phyloP scores from a whole-genome alignment of 2,888 invertebrate species.

The Phlogophora meticulosa region DNA sequence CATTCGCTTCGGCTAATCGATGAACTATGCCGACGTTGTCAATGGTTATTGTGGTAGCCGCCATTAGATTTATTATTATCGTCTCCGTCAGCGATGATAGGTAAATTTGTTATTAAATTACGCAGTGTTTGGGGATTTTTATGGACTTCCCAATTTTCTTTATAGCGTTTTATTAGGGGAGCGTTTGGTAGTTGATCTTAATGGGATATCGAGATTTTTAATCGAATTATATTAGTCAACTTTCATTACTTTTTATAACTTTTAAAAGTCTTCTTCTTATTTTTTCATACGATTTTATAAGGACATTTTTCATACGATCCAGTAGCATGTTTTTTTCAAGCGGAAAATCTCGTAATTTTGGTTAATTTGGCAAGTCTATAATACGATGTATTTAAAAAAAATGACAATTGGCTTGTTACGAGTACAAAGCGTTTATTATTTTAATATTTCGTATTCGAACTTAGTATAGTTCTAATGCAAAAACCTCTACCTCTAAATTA shows the following conservation, averaged over 20 bases:
- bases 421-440: too few relatives aligned
- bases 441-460: too few relatives aligned
- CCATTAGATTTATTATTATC: constrained; percentile 73
- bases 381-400: too few relatives aligned
- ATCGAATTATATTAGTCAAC: not conserved
- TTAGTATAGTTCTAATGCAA: too few relatives aligned
- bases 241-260: constrained; percentile 18
- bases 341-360: not conserved
- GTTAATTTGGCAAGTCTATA: too few relatives aligned
- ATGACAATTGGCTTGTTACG: too few relatives aligned
- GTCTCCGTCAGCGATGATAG: constrained; percentile 58
- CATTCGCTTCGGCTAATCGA: constrained; percentile 78
- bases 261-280: not conserved
- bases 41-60: constrained; percentile 74
- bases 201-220: constrained; percentile 23
- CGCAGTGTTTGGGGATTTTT: constrained; percentile 22
- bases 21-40: constrained; percentile 76
- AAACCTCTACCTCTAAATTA: constrained; percentile 1
- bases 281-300: not conserved
- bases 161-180: constrained; percentile 8
- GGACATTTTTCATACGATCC: too few relatives aligned
- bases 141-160: constrained; percentile 18
- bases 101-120: constrained; percentile 46
- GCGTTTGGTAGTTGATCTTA: constrained; percentile 6
- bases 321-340: too few relatives aligned